Evolutionary conservation across 37 sponge, comb jelly and placozoan species (phyloP).

Genomic region (Oopsacas minuta): DNA sequence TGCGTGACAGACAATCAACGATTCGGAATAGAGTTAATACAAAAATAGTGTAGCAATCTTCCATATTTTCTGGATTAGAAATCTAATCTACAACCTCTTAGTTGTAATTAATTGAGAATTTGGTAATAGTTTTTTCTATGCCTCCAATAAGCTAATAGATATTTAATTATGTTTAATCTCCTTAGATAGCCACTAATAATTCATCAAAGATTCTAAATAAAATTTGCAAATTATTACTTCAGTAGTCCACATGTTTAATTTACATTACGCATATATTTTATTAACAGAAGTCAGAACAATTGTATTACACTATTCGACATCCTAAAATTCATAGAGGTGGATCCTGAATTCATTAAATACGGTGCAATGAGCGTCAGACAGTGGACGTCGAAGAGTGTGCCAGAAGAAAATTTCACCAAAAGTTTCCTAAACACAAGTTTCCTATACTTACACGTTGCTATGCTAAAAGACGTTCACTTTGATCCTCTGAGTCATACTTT

Average conservation of each 20-base stretch:
- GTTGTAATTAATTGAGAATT: neutral
- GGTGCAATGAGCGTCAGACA: constrained; percentile 22
- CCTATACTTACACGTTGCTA: neutral
- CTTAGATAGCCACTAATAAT: no score
- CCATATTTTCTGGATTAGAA: no score
- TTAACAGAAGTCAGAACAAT: neutral
- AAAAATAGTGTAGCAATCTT: no score
- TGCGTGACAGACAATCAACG: neutral
- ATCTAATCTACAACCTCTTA: neutral
- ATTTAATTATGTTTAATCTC: no score
- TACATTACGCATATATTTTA: no score
- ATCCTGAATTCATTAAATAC: neutral
- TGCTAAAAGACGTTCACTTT: neutral
- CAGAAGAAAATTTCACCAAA: neutral
- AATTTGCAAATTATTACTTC: no score
- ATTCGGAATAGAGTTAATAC: neutral
- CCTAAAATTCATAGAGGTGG: constrained; percentile 27
- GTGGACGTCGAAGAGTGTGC: constrained; percentile 19
- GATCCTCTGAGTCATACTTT: neutral
- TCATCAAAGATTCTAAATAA: no score
- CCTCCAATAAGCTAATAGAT: no score
- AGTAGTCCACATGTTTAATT: no score
- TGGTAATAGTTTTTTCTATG: no score
- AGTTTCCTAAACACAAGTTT: neutral
- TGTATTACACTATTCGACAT: constrained; percentile 38